Evolutionary conservation across 2,113 vertebrate genomes (phyloP).

Genomic region (Girardinichthys multiradiatus): DNA sequence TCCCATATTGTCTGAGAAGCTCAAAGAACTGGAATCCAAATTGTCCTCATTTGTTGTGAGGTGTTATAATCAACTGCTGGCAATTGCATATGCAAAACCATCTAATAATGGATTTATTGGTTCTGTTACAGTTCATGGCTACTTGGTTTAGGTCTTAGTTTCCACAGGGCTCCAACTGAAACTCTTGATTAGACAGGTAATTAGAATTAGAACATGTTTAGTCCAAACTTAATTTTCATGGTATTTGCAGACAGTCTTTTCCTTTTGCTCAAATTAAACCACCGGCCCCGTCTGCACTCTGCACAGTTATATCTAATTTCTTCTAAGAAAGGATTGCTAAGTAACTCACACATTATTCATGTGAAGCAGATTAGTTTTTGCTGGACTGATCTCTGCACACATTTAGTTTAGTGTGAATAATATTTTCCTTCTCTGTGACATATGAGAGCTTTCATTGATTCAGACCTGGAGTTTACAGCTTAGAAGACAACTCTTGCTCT

Average conservation of each 20-base stretch:
- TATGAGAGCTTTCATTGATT: not conserved
- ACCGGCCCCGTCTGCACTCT: not conserved
- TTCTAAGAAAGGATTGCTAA: constrained; percentile 9
- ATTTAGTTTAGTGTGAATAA: constrained; percentile 26
- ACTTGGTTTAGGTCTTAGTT: constrained; percentile 17
- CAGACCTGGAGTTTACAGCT: not conserved
- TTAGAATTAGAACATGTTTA: constrained; percentile 19
- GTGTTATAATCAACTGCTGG: constrained; percentile 42
- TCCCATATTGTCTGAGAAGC: constrained; percentile 13
- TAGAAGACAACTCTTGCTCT: not conserved
- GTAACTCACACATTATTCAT: constrained; percentile 11
- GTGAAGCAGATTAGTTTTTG: constrained; percentile 15
- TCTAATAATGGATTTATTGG: constrained; percentile 47
- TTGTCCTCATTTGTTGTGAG: constrained; percentile 42
- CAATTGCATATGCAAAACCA: constrained; percentile 49
- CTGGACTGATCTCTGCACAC: constrained; percentile 7
- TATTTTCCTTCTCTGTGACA: constrained; percentile 30
- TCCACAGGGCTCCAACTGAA: constrained; percentile 26
- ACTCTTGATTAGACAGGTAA: constrained; percentile 50
- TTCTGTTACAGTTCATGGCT: constrained; percentile 37
- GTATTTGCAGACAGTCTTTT: constrained; percentile 42
- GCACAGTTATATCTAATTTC: constrained; percentile 9
- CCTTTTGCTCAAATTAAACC: constrained; percentile 35
- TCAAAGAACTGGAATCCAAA: constrained; percentile 39
- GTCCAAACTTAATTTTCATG: constrained; percentile 49